Conservation (phyloP, 2,797 vertebrate species). For the Acanthurus leucopareius region DNA sequence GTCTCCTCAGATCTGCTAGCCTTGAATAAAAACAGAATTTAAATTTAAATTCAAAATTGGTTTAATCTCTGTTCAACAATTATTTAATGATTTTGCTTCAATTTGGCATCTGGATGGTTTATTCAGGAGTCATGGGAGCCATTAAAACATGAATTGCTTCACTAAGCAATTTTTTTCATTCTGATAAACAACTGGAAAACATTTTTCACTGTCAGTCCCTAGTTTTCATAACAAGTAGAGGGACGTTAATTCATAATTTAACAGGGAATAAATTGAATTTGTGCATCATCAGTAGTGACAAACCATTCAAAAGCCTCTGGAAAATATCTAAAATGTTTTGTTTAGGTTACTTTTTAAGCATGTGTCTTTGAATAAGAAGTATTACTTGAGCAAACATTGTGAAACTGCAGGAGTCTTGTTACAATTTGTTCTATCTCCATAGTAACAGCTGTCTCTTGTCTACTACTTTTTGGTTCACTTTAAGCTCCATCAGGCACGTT, state of each 20-base stretch:
- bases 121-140: constrained; percentile 23
- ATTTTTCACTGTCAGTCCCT: constrained; percentile 10
- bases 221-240: background rate
- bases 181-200: constrained; percentile 44
- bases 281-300: background rate
- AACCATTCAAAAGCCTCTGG: background rate
- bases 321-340: background rate
- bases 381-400: constrained; percentile 17
- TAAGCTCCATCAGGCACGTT: constrained; percentile 38
- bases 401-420: constrained; percentile 20
- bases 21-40: constrained; percentile 18
- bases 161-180: constrained; percentile 35
- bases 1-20: background rate
- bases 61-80: constrained; percentile 23
- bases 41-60: background rate
- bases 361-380: background rate
- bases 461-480: constrained; percentile 42
- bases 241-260: constrained; percentile 12
- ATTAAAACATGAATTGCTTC: constrained; percentile 31
- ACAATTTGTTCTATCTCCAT: constrained; percentile 21
- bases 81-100: constrained; percentile 18
- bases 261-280: background rate
- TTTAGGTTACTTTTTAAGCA: background rate
- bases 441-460: constrained; percentile 46
- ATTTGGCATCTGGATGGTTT: constrained; percentile 40